A percentile compares a stretch with the other conserved stretches of the same genome.
Conservation (phyloP, 2,113 vertebrate genomes). For the Lathamus discolor region DNA sequence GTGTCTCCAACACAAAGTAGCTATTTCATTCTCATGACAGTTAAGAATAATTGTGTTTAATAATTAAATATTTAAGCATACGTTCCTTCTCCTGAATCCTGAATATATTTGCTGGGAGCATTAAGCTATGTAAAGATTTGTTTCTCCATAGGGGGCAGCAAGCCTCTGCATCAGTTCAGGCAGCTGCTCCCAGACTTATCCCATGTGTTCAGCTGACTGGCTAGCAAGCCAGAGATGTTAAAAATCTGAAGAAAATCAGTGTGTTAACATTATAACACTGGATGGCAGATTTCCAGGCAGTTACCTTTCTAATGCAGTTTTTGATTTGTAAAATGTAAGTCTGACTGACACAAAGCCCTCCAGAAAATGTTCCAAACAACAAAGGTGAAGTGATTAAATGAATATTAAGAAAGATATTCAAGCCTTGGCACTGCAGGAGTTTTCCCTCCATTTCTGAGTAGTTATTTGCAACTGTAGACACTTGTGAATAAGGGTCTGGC, state of each 20-base stretch:
- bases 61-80: neutral
- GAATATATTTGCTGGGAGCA: neutral
- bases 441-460: neutral
- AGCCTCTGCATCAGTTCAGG: neutral
- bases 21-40: neutral
- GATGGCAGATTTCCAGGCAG: neutral
- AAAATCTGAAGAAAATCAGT: neutral
- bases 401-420: neutral
- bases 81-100: neutral
- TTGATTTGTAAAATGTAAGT: neutral
- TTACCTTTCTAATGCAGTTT: neutral
- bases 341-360: neutral
- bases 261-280: neutral
- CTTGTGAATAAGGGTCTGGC: neutral
- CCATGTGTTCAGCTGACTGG: neutral
- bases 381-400: neutral
- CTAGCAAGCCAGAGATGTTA: neutral
- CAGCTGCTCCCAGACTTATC: neutral
- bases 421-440: neutral
- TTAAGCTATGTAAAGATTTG: neutral
- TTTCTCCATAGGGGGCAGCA: conserved; percentile 59
- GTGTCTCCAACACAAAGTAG: neutral
- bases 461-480: neutral
- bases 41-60: neutral
- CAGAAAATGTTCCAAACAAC: neutral